These are phyloP conservation scores for Okapia johnstoni DNA, from an alignment of 2,113 vertebrate species.

Conservation along the genomic window DNA sequence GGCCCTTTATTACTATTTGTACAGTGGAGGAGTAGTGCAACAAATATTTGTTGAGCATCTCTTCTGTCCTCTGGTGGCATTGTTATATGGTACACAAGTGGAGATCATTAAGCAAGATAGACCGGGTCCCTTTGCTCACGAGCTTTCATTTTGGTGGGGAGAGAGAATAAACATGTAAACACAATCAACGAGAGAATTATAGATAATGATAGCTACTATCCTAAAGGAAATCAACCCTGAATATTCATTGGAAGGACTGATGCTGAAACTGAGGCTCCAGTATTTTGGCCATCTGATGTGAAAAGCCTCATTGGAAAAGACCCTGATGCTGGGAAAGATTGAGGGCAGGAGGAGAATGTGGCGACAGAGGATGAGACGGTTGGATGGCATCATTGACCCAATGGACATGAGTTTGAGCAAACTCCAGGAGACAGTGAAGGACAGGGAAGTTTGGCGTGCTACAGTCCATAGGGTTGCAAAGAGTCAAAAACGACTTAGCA, in stretches of 20 bases:
- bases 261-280: neutral
- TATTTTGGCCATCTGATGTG: neutral
- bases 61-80: neutral
- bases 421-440: neutral
- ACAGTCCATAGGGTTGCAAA: neutral
- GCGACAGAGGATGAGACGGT: neutral
- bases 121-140: neutral
- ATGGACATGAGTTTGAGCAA: neutral
- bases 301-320: neutral
- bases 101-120: neutral
- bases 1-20: neutral
- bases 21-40: neutral
- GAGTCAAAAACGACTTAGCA: neutral
- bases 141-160: constrained; percentile 1
- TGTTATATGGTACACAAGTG: neutral
- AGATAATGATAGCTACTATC: neutral
- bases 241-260: neutral
- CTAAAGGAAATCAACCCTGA: neutral
- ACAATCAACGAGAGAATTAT: neutral
- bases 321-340: neutral
- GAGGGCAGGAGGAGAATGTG: neutral
- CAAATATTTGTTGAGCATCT: neutral
- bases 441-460: neutral
- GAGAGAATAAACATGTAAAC: neutral
- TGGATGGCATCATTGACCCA: neutral